Conservation (phyloP, 2,888 invertebrate genomes). For the Cephonodes hylas region DNA sequence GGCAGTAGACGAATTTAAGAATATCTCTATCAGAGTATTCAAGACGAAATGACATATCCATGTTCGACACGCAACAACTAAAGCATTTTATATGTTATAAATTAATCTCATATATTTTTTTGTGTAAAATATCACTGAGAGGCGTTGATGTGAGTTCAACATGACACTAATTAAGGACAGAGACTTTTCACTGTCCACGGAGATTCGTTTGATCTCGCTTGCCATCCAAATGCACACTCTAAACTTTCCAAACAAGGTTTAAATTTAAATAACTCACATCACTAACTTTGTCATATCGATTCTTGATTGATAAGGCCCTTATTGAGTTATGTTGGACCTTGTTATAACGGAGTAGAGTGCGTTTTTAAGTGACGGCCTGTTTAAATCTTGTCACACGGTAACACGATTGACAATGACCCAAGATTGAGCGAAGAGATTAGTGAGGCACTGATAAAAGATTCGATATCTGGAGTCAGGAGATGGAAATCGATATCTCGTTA, state of each 20-base stretch:
- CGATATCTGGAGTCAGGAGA: constrained; percentile 46
- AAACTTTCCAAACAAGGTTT: constrained; percentile 21
- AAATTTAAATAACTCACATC: constrained; percentile 25
- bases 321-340: neutral
- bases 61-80: neutral
- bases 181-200: constrained; percentile 30
- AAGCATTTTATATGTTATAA: constrained; percentile 7
- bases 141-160: constrained; percentile 56
- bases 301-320: constrained; percentile 8
- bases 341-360: constrained; percentile 28
- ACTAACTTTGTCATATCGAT: constrained; percentile 16
- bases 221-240: constrained; percentile 17
- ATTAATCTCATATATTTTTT: constrained; percentile 15
- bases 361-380: constrained; percentile 29
- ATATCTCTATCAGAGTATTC: neutral
- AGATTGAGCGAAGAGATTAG: constrained; percentile 64
- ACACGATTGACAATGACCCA: constrained; percentile 57
- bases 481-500: constrained; percentile 53
- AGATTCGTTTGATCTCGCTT: constrained; percentile 26
- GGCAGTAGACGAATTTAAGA: too few species aligned
- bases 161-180: constrained; percentile 58
- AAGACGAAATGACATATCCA: neutral
- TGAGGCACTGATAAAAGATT: constrained; percentile 54
- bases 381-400: constrained; percentile 49
- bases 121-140: constrained; percentile 32